A percentile compares a stretch with the other conserved stretches of the same genome.
Evolutionary conservation across 2,888 invertebrate genomes (phyloP).

Genomic region (Pachliopta kotzebuea): DNA sequence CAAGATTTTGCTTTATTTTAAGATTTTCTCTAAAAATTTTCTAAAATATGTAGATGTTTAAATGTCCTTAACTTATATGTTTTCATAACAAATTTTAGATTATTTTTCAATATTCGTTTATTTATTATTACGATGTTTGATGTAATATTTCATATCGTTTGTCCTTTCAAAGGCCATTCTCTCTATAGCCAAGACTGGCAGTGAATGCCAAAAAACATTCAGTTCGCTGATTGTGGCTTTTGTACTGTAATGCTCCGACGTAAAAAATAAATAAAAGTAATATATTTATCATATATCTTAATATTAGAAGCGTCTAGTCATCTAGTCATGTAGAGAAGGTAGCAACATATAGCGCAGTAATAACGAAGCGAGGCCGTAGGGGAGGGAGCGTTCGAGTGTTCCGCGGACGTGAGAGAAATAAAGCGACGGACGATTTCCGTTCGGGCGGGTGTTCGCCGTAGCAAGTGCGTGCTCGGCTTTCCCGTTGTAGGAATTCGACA

Average conservation of each 20-base stretch:
- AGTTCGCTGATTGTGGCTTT: background rate
- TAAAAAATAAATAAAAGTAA: background rate
- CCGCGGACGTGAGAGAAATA: slow-evolving; percentile 28
- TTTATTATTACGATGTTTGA: too few species aligned
- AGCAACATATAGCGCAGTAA: slow-evolving; percentile 19
- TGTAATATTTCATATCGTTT: too few species aligned
- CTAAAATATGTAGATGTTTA: too few species aligned
- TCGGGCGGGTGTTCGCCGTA: slow-evolving; percentile 7
- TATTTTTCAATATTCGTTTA: too few species aligned
- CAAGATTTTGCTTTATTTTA: too few species aligned
- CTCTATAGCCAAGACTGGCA: too few species aligned
- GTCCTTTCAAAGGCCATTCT: too few species aligned
- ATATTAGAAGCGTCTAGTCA: background rate
- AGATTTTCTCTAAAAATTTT: too few species aligned
- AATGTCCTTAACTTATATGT: too few species aligned
- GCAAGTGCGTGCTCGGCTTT: slow-evolving; percentile 19
- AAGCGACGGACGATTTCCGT: slow-evolving; percentile 20
- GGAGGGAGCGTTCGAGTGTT: slow-evolving; percentile 21
- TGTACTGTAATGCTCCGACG: too few species aligned
- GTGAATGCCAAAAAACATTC: background rate
- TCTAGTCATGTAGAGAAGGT: background rate
- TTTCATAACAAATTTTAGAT: too few species aligned
- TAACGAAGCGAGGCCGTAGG: slow-evolving; percentile 18
- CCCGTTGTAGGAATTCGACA: slow-evolving; percentile 1
- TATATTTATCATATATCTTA: background rate